A percentile compares a stretch with the other conserved stretches of the same genome.
phyloP scores from a whole-genome alignment of 2,888 invertebrate species.

The Leptogaster cylindrica region DNA sequence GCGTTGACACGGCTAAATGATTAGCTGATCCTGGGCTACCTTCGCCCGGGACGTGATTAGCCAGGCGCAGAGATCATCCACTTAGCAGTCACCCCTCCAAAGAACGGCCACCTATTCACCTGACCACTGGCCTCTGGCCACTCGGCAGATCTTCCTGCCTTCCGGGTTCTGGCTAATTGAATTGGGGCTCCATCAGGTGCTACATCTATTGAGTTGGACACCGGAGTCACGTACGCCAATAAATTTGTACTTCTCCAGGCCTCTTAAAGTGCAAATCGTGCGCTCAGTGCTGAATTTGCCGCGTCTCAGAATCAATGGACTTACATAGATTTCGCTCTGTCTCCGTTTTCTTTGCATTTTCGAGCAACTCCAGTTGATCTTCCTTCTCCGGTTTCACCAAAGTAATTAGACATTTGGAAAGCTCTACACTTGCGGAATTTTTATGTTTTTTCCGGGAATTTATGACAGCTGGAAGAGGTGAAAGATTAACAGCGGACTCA shows the following conservation, averaged over 20 bases:
- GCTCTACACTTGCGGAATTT: constrained; percentile 18
- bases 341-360: neutral
- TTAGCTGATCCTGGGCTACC: constrained; percentile 1
- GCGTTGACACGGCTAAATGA: constrained; percentile 34
- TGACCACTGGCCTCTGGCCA: neutral
- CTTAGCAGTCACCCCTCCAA: constrained; percentile 5
- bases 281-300: constrained; percentile 30
- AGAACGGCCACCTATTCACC: neutral
- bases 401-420: constrained; percentile 27
- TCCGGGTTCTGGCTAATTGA: constrained; percentile 1
- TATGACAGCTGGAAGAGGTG: constrained; percentile 30
- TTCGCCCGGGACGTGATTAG: constrained; percentile 23
- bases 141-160: too few species aligned
- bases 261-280: constrained; percentile 29
- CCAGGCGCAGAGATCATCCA: neutral
- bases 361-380: neutral
- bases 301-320: neutral
- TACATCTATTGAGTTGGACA: constrained; percentile 20
- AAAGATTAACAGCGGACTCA: constrained; percentile 26
- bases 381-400: constrained; percentile 13
- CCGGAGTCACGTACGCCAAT: constrained; percentile 27
- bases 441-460: constrained; percentile 12
- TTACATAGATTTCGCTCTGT: neutral
- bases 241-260: constrained; percentile 36
- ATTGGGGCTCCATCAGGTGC: constrained; percentile 9